Evolutionary conservation across 2,113 vertebrate genomes (phyloP).

Genomic region (Cervus canadensis): DNA sequence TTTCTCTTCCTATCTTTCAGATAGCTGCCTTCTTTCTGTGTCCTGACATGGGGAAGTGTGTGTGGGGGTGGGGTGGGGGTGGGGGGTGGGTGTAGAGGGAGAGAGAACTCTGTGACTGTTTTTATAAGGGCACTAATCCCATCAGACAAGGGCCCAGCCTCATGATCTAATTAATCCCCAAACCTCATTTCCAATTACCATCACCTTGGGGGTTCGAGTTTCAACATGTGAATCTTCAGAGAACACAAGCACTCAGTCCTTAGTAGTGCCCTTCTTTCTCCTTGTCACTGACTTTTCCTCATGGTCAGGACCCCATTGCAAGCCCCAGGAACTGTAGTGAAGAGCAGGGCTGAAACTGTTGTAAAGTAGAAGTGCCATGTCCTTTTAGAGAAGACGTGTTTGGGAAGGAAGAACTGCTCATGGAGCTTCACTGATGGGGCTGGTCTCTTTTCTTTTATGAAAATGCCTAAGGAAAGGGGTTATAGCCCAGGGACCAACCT

Average conservation of each 20-base stretch:
- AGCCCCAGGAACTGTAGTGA: not conserved
- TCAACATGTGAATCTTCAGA: not conserved
- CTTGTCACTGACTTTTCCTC: not conserved
- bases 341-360: not conserved
- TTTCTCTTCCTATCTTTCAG: not conserved
- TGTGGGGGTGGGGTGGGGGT: too few relatives aligned
- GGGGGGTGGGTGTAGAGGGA: not conserved
- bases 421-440: accelerated
- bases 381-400: not conserved
- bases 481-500: not conserved
- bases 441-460: not conserved
- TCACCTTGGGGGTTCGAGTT: not conserved
- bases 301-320: not conserved
- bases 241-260: too few relatives aligned
- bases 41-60: too few relatives aligned
- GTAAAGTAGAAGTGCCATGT: not conserved
- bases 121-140: not conserved
- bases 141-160: not conserved
- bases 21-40: too few relatives aligned
- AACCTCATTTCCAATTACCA: not conserved
- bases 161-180: not conserved
- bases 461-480: not conserved
- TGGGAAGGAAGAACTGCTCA: not conserved
- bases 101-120: not conserved
- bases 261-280: not conserved